These are phyloP conservation scores for Oscheius onirici DNA, from an alignment of 2,888 invertebrate species.

Conservation along the genomic window DNA sequence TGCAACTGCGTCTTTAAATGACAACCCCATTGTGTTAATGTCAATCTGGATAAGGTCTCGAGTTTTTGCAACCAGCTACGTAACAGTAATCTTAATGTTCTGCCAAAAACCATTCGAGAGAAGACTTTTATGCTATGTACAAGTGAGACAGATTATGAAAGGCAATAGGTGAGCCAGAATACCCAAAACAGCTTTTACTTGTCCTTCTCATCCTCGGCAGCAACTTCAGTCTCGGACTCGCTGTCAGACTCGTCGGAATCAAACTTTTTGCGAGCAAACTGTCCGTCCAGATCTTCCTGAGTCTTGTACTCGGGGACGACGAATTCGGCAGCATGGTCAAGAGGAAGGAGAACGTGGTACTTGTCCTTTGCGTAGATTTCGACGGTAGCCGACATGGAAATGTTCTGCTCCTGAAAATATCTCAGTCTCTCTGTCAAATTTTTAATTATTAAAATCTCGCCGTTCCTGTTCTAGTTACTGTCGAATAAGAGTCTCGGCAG, in stretches of 20 bases:
- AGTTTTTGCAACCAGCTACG: too few relatives aligned
- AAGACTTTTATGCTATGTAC: conserved; percentile 9
- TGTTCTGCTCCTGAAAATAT: conserved; percentile 15
- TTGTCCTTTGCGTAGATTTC: conserved; percentile 52
- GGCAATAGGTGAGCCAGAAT: not conserved
- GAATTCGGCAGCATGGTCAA: conserved; percentile 62
- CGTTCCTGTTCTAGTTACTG: too few relatives aligned
- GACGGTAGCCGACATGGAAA: conserved; percentile 35
- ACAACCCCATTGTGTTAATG: too few relatives aligned
- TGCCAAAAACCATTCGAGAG: too few relatives aligned
- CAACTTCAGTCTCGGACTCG: conserved; percentile 53
- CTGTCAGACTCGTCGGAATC: conserved; percentile 60
- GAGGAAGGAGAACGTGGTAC: conserved; percentile 55
- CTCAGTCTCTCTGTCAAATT: too few relatives aligned
- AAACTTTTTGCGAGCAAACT: conserved; percentile 54
- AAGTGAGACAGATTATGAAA: not conserved
- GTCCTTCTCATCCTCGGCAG: conserved; percentile 36
- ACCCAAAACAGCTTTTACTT: not conserved
- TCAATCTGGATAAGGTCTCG: too few relatives aligned
- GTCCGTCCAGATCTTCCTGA: conserved; percentile 46
- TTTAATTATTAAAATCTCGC: too few relatives aligned
- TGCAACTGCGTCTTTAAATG: too few relatives aligned
- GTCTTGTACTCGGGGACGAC: conserved; percentile 59
- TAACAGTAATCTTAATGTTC: too few relatives aligned
- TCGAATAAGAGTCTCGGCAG: too few relatives aligned